A percentile compares a stretch with the other conserved stretches of the same genome.
phyloP scores from a whole-genome alignment of 2,888 invertebrate species.

The Caenorhabditis sp. region DNA sequence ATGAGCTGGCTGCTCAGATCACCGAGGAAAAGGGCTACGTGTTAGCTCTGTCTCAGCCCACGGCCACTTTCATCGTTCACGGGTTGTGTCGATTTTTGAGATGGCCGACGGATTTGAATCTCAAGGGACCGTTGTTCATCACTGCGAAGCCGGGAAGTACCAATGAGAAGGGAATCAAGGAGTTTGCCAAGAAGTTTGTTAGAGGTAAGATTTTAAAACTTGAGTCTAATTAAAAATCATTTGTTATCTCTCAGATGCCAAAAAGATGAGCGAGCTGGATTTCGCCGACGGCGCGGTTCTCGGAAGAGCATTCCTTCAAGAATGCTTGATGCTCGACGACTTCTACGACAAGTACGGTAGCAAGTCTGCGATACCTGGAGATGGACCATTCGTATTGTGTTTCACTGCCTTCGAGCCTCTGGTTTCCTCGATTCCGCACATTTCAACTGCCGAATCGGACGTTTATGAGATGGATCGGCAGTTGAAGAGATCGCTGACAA shows the following conservation, averaged over 20 bases:
- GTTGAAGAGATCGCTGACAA: conserved; percentile 65
- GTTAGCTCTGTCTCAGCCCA: conserved; percentile 69
- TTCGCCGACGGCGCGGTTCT: conserved; percentile 73
- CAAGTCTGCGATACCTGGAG: conserved; percentile 53
- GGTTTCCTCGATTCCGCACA: conserved; percentile 72
- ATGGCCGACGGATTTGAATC: conserved; percentile 69
- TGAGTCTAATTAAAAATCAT: neutral
- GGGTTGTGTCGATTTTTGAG: conserved; percentile 61
- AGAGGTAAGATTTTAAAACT: conserved; percentile 47
- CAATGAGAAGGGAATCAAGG: conserved; percentile 46
- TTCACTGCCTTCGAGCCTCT: conserved; percentile 72
- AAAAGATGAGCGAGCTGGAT: conserved; percentile 60
- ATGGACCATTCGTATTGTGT: conserved; percentile 72
- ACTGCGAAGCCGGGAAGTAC: conserved; percentile 58
- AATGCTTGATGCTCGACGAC: conserved; percentile 70
- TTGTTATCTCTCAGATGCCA: conserved; percentile 25
- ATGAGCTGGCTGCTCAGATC: conserved; percentile 62
- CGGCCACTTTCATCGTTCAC: conserved; percentile 68
- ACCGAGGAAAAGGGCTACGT: conserved; percentile 71
- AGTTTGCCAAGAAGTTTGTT: conserved; percentile 60
- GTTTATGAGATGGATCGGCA: conserved; percentile 74
- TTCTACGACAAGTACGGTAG: conserved; percentile 66
- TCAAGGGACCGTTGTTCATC: conserved; percentile 76
- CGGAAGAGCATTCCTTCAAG: conserved; percentile 72
- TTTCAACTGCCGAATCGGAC: conserved; percentile 60